phyloP scores from a whole-genome alignment of 2,888 invertebrate genomes.

The Quadriops clusia region DNA sequence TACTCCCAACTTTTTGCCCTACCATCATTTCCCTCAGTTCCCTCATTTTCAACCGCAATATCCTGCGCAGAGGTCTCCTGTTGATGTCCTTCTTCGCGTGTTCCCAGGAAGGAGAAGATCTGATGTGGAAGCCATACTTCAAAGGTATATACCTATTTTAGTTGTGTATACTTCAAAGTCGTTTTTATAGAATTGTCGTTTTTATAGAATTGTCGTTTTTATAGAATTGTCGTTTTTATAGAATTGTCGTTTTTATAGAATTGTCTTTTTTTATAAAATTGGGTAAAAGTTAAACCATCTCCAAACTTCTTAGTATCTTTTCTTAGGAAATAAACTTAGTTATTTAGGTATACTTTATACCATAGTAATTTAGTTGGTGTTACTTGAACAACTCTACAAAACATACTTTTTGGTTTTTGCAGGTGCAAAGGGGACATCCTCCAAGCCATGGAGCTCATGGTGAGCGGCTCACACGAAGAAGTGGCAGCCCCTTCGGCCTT shows the following conservation, averaged over 20 bases:
- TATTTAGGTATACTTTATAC: too few species aligned
- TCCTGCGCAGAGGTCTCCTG: conserved; percentile 55
- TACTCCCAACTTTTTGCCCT: conserved; percentile 22
- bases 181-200: conserved; percentile 13
- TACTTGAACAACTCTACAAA: too few species aligned
- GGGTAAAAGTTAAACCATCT: too few species aligned
- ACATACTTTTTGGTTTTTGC: conserved; percentile 14
- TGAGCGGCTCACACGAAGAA: conserved; percentile 43
- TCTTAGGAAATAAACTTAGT: too few species aligned
- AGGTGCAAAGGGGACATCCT: conserved; percentile 67
- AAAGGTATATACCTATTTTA: conserved; percentile 46
- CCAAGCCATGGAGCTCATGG: conserved; percentile 85
- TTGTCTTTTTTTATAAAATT: too few species aligned
- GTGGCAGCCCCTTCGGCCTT: conserved; percentile 51
- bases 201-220: neutral
- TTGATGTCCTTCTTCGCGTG: conserved; percentile 79
- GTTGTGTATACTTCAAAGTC: neutral
- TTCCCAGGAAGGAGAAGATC: conserved; percentile 79
- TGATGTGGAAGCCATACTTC: conserved; percentile 75
- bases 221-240: neutral
- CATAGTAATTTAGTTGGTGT: too few species aligned
- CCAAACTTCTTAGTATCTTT: too few species aligned
- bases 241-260: too few species aligned
- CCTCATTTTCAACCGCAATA: conserved; percentile 29
- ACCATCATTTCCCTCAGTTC: conserved; percentile 19